Percentiles rank a stretch among this genome's conserved stretches.
Evolutionary conservation across 2,888 invertebrate genomes (phyloP).

Genomic region (Lepeophtheirus nordmannii): DNA sequence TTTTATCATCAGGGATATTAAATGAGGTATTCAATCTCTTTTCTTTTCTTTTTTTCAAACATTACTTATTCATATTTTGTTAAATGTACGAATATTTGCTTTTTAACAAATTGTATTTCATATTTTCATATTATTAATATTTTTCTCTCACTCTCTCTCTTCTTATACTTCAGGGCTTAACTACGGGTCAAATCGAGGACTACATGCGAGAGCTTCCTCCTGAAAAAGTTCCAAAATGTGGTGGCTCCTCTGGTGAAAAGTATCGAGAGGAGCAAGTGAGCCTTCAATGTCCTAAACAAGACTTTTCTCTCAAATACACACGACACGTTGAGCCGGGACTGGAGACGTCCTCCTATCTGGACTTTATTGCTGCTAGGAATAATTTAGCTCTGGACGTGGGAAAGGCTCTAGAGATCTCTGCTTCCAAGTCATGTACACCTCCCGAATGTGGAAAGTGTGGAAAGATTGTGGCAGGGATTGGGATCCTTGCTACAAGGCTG

Average conservation of each 20-base stretch:
- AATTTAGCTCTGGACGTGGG: conserved; percentile 92
- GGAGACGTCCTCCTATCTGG: conserved; percentile 67
- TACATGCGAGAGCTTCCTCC: conserved; percentile 78
- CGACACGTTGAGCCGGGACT: conserved; percentile 54
- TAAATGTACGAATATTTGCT: too few species aligned
- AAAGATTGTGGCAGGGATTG: conserved; percentile 57
- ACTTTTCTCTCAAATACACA: conserved; percentile 74
- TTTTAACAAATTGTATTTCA: too few species aligned
- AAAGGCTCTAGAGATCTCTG: conserved; percentile 28
- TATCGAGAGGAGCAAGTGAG: conserved; percentile 65
- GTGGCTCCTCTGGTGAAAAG: conserved; percentile 58
- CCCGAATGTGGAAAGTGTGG: conserved; percentile 71
- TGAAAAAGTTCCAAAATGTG: conserved; percentile 57
- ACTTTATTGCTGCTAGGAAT: conserved; percentile 83
- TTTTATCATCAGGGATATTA: too few species aligned
- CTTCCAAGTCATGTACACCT: conserved; percentile 25
- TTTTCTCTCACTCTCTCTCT: too few species aligned
- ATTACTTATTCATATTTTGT: too few species aligned
- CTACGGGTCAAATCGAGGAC: conserved; percentile 59
- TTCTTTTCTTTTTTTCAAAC: too few species aligned
- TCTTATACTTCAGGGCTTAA: not conserved
- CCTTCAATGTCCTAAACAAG: conserved; percentile 82
- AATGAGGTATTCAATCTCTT: too few species aligned
- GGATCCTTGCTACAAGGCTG: conserved; percentile 67
- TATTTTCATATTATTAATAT: too few species aligned